Evolutionary conservation across 2,888 invertebrate species (phyloP), one percentile per base, ranked within the genome.

Genomic region (Clostera curtula): DNA sequence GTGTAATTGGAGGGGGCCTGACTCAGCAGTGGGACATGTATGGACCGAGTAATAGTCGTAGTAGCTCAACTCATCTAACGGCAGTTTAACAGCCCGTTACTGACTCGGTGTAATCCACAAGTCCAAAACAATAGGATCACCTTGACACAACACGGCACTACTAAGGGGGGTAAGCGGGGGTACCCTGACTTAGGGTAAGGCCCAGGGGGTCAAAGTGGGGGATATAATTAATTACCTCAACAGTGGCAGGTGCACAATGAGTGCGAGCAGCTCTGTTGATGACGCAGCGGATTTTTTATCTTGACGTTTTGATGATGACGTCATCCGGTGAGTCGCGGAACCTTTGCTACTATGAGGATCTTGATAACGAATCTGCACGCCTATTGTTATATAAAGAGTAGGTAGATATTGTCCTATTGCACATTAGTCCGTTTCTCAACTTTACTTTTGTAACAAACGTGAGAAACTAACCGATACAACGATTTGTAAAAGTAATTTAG

Each of bases 201-300:
- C 31, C 38, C 21, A 26, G 35, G 17, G 29, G 27, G 28, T 31
- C 34, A 38, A 20, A 20, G 25, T 36, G 32, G 43, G 46, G 45
- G 53, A 39, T 35, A 64, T 80, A 77, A 80, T 80, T 80, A 79
- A 80, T 79, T 68, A 79, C 64, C 49, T 51, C 52, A 35, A 55
- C 63, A 64, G 62, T 80, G 80, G 77, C 80, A 82, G 80, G 79
- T 82, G 79, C 72, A 75, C 77, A 76, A 77, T 77, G 77, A 73
- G 62, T 58, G 54, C 54, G 49, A 58, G 56, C 37, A 47, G 55
- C 58, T 66, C 31, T 41, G 47, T 56, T 77, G 77, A 79, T 73
- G 65, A 45, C 37, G 72, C 70, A 47, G 48, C n/a, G n/a, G n/a
- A n/a, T 68, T 73, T 75, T 71, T 71, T 69, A 49, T 49, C 46